Percentiles rank a stretch among this genome's conserved stretches.
Conservation (phyloP, 2,113 vertebrate species). For the Lipophrys pholis region DNA sequence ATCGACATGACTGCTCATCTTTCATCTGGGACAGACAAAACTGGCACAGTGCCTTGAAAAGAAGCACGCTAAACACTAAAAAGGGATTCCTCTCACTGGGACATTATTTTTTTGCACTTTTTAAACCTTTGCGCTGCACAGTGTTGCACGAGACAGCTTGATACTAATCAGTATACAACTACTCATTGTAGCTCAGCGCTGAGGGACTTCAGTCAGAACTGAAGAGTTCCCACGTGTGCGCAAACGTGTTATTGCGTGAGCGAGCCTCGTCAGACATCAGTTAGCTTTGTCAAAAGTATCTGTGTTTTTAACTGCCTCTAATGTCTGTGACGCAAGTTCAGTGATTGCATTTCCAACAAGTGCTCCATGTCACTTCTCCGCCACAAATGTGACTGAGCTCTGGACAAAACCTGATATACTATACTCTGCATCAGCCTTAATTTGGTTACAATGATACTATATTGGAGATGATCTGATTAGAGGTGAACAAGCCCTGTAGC, state of each 20-base stretch:
- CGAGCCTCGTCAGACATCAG: conserved; percentile 21
- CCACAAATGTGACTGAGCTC: conserved; percentile 76
- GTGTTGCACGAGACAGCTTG: neutral
- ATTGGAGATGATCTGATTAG: conserved; percentile 76
- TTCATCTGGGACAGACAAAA: too few relatives aligned
- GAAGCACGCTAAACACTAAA: neutral
- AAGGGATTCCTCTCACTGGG: too few relatives aligned
- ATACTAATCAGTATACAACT: neutral
- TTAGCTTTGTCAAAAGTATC: conserved; percentile 41
- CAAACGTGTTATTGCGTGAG: conserved; percentile 13
- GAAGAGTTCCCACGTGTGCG: neutral
- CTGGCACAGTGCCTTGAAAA: too few relatives aligned
- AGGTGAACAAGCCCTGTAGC: conserved; percentile 54
- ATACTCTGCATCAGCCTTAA: conserved; percentile 73
- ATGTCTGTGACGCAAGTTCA: conserved; percentile 70
- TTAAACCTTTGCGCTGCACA: neutral
- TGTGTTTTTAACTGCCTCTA: conserved; percentile 60
- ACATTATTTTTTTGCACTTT: neutral
- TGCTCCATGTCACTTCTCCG: conserved; percentile 71
- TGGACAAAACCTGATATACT: conserved; percentile 73
- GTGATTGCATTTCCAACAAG: conserved; percentile 76
- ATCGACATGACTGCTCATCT: too few relatives aligned
- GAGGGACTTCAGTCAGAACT: conserved; percentile 1
- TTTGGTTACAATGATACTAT: conserved; percentile 74
- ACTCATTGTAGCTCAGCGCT: conserved; percentile 13